A percentile compares a stretch with the other conserved stretches of the same genome.
phyloP scores from a whole-genome alignment of 2,888 invertebrate genomes.

The Harpagoxenus sublaevis region DNA sequence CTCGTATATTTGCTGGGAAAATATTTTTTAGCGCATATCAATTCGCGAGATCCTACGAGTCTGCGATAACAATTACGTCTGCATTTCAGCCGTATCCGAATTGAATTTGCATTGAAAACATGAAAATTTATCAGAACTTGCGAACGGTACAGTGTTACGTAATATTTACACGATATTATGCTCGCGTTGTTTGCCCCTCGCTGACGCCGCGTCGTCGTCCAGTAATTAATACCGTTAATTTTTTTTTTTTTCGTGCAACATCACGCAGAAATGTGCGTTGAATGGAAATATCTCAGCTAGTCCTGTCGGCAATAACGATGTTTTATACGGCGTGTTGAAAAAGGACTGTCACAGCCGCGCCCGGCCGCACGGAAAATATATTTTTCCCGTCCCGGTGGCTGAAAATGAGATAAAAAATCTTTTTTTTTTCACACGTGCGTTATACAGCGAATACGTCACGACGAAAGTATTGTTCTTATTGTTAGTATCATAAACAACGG shows the following conservation, averaged over 20 bases:
- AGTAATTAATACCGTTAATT: slow-evolving; percentile 51
- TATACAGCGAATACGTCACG: slow-evolving; percentile 33
- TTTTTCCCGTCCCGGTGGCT: slow-evolving; percentile 40
- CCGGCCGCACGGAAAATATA: slow-evolving; percentile 44
- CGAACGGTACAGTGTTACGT: not conserved
- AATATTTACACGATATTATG: slow-evolving; percentile 35
- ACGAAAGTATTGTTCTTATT: slow-evolving; percentile 47
- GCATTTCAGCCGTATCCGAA: not conserved
- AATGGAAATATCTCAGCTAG: slow-evolving; percentile 51
- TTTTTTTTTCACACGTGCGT: slow-evolving; percentile 35
- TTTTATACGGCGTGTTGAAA: slow-evolving; percentile 49
- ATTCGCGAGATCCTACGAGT: not conserved
- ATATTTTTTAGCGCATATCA: slow-evolving; percentile 35
- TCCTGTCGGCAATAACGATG: slow-evolving; percentile 56
- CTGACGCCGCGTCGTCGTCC: not conserved
- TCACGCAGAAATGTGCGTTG: slow-evolving; percentile 34
- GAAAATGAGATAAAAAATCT: slow-evolving; percentile 40
- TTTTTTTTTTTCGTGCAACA: slow-evolving; percentile 29
- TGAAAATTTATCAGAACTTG: slow-evolving; percentile 9
- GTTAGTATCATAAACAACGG: slow-evolving; percentile 39
- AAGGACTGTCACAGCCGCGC: slow-evolving; percentile 51
- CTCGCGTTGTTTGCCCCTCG: not conserved
- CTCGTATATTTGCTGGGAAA: slow-evolving; percentile 25
- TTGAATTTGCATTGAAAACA: slow-evolving; percentile 48
- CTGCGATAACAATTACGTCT: slow-evolving; percentile 20